Percentiles rank a stretch among this genome's conserved stretches.
These are phyloP conservation scores for Dione juno DNA, from an alignment of 2,888 invertebrate species.

Conservation along the genomic window DNA sequence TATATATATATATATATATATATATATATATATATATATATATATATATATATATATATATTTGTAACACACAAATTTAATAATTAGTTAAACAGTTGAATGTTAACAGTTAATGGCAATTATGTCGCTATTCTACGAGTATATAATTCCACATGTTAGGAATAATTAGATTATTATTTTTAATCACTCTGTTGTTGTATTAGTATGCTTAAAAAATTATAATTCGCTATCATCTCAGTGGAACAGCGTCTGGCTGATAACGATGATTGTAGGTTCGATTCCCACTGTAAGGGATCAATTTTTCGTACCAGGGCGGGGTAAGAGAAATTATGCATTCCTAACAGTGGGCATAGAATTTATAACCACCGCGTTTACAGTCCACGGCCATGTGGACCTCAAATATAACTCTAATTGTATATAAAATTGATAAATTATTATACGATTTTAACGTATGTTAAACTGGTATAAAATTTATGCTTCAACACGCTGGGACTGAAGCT, in stretches of 20 bases:
- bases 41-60: neutral
- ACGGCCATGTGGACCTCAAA: too few relatives aligned
- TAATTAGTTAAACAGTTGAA: neutral
- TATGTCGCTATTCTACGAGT: too few relatives aligned
- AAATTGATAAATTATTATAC: too few relatives aligned
- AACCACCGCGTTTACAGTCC: too few relatives aligned
- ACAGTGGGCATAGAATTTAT: too few relatives aligned
- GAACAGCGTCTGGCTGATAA: neutral
- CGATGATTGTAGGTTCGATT: neutral
- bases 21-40: neutral
- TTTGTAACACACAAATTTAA: slow-evolving; percentile 31
- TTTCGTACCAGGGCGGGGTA: neutral
- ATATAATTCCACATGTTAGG: too few relatives aligned
- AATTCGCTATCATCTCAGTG: neutral
- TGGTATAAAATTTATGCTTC: neutral
- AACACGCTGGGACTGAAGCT: neutral
- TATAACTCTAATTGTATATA: too few relatives aligned
- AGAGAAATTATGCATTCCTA: too few relatives aligned
- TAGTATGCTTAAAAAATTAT: too few relatives aligned
- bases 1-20: neutral
- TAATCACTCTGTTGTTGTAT: too few relatives aligned
- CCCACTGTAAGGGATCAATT: neutral
- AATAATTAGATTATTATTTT: too few relatives aligned
- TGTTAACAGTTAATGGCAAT: neutral
- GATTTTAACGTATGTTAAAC: too few relatives aligned